Percentiles rank a stretch among this genome's conserved stretches.
Conservation (phyloP, 2,797 vertebrate genomes). For the Babyrousa celebensis region DNA sequence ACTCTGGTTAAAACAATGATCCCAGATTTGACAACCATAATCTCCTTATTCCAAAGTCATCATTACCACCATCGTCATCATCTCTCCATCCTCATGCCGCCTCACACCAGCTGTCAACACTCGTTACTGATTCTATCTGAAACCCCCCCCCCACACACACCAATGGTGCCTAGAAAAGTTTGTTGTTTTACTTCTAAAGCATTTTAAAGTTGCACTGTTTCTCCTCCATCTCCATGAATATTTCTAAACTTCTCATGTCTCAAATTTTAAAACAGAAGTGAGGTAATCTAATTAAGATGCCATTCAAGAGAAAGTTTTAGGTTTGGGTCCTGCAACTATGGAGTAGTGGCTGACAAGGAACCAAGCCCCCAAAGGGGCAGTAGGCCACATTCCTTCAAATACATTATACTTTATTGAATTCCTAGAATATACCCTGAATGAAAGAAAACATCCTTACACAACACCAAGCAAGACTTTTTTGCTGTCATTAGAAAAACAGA, state of each 20-base stretch:
- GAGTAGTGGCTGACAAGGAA: background rate
- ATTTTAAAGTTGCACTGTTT: background rate
- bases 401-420: background rate
- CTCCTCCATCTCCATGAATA: background rate
- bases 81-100: background rate
- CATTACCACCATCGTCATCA: background rate
- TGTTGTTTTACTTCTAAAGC: constrained; percentile 24
- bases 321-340: background rate
- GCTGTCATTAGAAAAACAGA: background rate
- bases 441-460: background rate
- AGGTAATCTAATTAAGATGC: background rate
- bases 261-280: constrained; percentile 14
- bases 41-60: background rate
- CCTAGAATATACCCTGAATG: background rate
- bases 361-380: background rate
- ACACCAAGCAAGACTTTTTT: background rate
- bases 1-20: background rate
- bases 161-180: background rate
- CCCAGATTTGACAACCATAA: background rate
- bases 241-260: background rate
- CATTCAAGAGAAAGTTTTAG: background rate
- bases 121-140: background rate
- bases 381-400: background rate
- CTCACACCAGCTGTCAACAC: background rate
- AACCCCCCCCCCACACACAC: background rate